Percentiles rank a stretch among this genome's conserved stretches.
Conservation (phyloP, 2,888 invertebrate genomes). For the Parelbella ahira region DNA sequence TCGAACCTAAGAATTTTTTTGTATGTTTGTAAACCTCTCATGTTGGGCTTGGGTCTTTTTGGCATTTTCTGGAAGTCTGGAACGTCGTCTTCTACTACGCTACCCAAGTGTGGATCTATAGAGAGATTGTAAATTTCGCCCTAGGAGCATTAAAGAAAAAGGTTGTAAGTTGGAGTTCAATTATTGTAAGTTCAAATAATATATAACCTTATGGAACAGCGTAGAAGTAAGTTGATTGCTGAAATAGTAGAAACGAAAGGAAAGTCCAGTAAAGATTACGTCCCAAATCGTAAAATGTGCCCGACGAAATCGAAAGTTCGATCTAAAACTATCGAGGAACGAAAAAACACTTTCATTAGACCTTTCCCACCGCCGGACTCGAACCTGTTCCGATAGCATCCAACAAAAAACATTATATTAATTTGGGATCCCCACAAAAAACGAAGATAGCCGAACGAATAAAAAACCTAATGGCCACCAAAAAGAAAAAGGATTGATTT, state of each 20-base stretch:
- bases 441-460: conserved; percentile 63
- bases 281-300: conserved; percentile 17
- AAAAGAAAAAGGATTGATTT: conserved; percentile 66
- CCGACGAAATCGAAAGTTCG: conserved; percentile 66
- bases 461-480: conserved; percentile 78
- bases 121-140: no score
- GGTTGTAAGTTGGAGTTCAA: no score
- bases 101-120: no score
- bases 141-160: no score
- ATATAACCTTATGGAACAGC: no score
- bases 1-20: no score
- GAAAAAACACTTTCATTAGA: conserved; percentile 74
- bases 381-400: conserved; percentile 66
- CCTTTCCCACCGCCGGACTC: conserved; percentile 59
- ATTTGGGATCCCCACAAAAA: conserved; percentile 79
- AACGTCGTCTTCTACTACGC: no score
- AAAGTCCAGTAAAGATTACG: no score
- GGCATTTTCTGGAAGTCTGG: no score
- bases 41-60: no score
- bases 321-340: conserved; percentile 47
- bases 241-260: conserved; percentile 13
- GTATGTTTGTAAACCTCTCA: no score
- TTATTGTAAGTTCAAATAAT: no score
- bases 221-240: conserved; percentile 7
- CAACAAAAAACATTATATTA: conserved; percentile 72